phyloP scores from a whole-genome alignment of 2,797 vertebrate genomes.

The Squalus acanthias region DNA sequence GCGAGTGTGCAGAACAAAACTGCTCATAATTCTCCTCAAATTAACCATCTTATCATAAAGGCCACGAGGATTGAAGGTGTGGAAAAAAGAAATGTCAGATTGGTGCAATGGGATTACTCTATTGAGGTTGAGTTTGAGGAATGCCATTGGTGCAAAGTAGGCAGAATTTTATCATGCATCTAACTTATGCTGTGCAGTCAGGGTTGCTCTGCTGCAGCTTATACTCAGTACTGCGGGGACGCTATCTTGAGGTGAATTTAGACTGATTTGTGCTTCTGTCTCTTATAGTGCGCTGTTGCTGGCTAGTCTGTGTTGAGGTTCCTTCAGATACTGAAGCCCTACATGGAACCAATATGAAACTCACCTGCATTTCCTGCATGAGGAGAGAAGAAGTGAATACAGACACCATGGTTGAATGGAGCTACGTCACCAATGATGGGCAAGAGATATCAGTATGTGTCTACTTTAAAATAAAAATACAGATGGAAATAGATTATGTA shows the following conservation, averaged over 20 bases:
- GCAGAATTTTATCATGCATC: background rate
- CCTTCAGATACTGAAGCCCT: slow-evolving; percentile 77
- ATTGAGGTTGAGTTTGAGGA: background rate
- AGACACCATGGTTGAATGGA: slow-evolving; percentile 79
- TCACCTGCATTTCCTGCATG: slow-evolving; percentile 89
- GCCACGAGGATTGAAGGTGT: background rate
- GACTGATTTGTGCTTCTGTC: slow-evolving; percentile 1
- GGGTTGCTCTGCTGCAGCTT: background rate
- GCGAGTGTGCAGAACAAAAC: background rate
- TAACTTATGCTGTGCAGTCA: background rate
- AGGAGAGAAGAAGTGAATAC: slow-evolving; percentile 83
- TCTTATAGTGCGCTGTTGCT: slow-evolving; percentile 63
- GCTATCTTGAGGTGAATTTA: background rate
- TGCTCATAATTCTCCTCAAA: background rate
- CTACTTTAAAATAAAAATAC: background rate
- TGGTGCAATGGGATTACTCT: background rate
- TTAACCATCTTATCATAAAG: background rate
- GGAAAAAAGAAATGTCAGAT: background rate
- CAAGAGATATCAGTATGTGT: slow-evolving; percentile 48
- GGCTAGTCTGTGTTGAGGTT: slow-evolving; percentile 82
- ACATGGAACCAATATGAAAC: slow-evolving; percentile 69
- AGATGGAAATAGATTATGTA: background rate
- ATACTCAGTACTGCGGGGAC: background rate
- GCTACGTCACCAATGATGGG: slow-evolving; percentile 53
- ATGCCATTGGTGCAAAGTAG: background rate